Evolutionary conservation across 1,140 invertebrate genomes (phyloP), one percentile per base, ranked within the genome.

Genomic region (Leucophenga varia): DNA sequence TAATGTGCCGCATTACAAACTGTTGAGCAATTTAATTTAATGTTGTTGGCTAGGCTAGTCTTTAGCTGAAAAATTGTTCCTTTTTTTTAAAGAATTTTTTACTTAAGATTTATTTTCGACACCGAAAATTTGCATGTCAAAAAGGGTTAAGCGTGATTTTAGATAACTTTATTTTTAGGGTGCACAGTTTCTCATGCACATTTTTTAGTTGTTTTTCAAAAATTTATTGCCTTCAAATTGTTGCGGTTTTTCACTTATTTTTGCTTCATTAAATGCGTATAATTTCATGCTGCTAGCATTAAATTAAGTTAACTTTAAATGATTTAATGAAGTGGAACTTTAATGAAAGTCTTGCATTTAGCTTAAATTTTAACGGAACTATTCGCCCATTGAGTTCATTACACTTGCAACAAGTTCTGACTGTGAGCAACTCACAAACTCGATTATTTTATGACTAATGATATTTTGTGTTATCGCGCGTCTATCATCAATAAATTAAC

Each of bases 11-110:
- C 67, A 71, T 70, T 70, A 70, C 67, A 70, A 70, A 70, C 68
- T 70, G 67, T 71, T 67, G 61, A 70, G 67, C 67, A 70, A 70
- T 70, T 70, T 67, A 71, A 67, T 67, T 70, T 70, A 71, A 70
- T 71, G 67, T 57, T 35, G 30, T 35, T 16, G 25, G 12, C 41
- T 25, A 38, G 47, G 32, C 49, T 32, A 39, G 19, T 14, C 13
- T 34, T 9, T 6, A n/a, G 4, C 38, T 42, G 38, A 41, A 34
- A 35, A 43, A 37, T 31, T 56, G 46, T 37, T 37, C 22, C 10
- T 25, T 25, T 25, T 25, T 25, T 25, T 25, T 25, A 10, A 25
- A 25, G 22, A 25, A n/a, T n/a, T 46, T 32, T 40, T 47, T 39
- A 35, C 55, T 49, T 52, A 54, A 67, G 64, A 67, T 67, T 67